phyloP scores from a whole-genome alignment of 2,113 vertebrate species.

The Camelus dromedarius region DNA sequence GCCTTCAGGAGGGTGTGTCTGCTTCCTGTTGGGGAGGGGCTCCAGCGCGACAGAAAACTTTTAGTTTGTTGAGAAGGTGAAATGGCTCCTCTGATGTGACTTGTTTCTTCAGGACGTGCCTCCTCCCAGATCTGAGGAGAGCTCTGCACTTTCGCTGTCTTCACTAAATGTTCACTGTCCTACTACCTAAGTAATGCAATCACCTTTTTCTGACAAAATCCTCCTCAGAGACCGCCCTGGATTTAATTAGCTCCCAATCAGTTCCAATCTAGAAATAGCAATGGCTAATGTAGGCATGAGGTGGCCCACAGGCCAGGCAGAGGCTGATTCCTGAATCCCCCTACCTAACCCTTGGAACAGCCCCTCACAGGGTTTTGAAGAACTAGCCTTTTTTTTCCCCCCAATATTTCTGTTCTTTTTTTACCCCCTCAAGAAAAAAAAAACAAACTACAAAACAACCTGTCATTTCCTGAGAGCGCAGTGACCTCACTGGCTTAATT shows the following conservation, averaged over 20 bases:
- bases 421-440: background rate
- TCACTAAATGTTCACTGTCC: background rate
- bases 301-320: background rate
- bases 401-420: conserved; percentile 32
- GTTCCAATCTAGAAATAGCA: conserved; percentile 4
- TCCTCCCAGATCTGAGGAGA: background rate
- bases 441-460: background rate
- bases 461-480: conserved; percentile 38
- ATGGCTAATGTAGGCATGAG: background rate
- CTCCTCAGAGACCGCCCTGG: background rate
- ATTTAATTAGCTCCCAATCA: background rate
- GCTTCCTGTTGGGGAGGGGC: background rate
- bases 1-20: background rate
- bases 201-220: conserved; percentile 13
- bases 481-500: background rate
- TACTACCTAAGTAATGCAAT: background rate
- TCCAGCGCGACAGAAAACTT: background rate
- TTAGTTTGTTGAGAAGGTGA: conserved; percentile 15
- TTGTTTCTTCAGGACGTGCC: background rate
- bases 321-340: conserved; percentile 33
- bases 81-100: background rate
- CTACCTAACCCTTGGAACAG: background rate
- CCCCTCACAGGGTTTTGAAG: background rate
- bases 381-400: background rate
- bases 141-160: background rate